Evolutionary conservation across 1,140 invertebrate genomes (phyloP).

Genomic region (Drosophila erecta): DNA sequence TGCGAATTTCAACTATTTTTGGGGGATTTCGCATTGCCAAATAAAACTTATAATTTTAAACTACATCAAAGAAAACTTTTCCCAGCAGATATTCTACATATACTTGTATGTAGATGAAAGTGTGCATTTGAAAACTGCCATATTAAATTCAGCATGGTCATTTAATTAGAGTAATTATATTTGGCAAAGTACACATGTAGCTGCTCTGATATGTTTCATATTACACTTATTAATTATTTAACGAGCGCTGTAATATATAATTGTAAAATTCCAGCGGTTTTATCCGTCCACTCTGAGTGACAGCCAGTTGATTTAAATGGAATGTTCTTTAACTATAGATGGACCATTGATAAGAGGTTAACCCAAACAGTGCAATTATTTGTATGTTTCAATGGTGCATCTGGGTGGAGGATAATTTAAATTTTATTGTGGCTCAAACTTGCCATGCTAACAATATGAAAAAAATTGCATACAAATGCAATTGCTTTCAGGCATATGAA

Average conservation of each 20-base stretch:
- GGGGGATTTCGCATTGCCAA: too few species aligned
- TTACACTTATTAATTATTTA: constrained; percentile 38
- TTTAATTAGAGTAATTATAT: constrained; percentile 39
- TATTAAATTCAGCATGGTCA: constrained; percentile 11
- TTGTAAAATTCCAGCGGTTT: constrained; percentile 11
- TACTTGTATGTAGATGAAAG: not conserved
- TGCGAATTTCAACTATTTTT: too few species aligned
- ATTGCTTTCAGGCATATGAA: constrained; percentile 7
- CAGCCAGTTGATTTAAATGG: constrained; percentile 18
- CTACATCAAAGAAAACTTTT: too few species aligned
- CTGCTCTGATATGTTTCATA: constrained; percentile 11
- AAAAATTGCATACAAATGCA: not conserved
- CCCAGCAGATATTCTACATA: too few species aligned
- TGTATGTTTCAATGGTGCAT: not conserved
- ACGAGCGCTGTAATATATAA: constrained; percentile 17
- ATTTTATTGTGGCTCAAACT: not conserved
- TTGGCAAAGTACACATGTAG: constrained; percentile 2
- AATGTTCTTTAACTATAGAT: constrained; percentile 13
- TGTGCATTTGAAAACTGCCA: not conserved
- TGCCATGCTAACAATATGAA: too few species aligned
- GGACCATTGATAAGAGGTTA: constrained; percentile 18
- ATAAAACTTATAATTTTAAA: too few species aligned
- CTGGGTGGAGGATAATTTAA: too few species aligned
- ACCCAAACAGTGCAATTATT: constrained; percentile 2
- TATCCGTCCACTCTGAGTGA: not conserved